Evolutionary conservation across 2,113 vertebrate genomes (phyloP), one percentile per base, ranked within the genome.

Genomic region (Menidia beryllina): DNA sequence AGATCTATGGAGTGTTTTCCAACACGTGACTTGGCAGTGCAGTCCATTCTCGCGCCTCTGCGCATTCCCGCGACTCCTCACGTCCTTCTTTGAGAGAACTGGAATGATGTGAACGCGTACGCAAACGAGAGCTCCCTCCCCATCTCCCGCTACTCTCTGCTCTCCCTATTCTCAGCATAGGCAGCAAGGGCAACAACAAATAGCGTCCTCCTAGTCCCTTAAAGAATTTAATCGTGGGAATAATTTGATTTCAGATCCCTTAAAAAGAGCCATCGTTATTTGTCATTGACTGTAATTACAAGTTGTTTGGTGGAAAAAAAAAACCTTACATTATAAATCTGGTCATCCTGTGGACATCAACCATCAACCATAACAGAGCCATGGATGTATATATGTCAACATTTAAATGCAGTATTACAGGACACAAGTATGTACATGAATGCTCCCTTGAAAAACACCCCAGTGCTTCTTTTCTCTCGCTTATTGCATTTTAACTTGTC

Each of bases 1-100:
- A 65, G 70, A 59, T 51, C 66, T 36, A 14, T 52, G 71, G 45
- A 12, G 62, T 66, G 59, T 38, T 72, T 38, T 53, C 19, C 17
- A 36, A 30, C 84, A 87, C 83, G 84, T 88, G 88, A 86, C 24
- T 45, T 61, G 41, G 39, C 81, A 21, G 63, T 54, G 81, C 81
- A 82, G 83, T 71, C 26, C 24, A 27, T 55, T 58, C 69, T 41
- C 45, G 66, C 66, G 63, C 52, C 69, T 58, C 21, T 54, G 79
- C 84, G 69, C 72, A 79, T 69, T 27, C 78, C 12, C 58, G 65
- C 55, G 30, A 6, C 58, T 71, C 49, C 11, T 41, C 67, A 1
- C 58, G 68, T 19, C 55, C 58, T 66, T 61, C 47, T 56, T 53
- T 2, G 7, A 53, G 41, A 71, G 72, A 74, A 57, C 58, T 64